These are phyloP conservation scores for Fulica atra DNA, from an alignment of 2,113 vertebrate genomes.

Conservation along the genomic window DNA sequence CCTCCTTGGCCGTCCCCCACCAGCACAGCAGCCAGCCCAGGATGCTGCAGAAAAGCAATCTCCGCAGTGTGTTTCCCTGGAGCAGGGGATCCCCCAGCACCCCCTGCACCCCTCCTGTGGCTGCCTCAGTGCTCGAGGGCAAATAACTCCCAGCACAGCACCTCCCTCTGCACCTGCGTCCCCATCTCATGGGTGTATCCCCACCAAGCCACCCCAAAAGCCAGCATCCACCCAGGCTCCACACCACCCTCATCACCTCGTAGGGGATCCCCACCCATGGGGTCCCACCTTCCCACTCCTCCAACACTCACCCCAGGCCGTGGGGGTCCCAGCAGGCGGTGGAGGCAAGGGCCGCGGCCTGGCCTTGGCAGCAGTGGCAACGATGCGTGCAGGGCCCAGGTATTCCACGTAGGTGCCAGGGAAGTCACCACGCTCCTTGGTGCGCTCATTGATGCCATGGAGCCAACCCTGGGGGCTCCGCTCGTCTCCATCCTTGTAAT, in stretches of 20 bases:
- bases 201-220: not conserved
- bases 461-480: conserved; percentile 80
- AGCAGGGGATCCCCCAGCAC: accelerated
- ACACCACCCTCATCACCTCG: not conserved
- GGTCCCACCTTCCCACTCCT: not conserved
- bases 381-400: conserved; percentile 65
- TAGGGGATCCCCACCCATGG: not conserved
- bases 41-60: not conserved
- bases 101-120: not conserved
- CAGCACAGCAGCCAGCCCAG: not conserved
- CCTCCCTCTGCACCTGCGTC: not conserved
- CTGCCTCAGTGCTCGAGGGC: accelerated
- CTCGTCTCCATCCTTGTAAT: conserved; percentile 80
- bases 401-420: conserved; percentile 86
- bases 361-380: conserved; percentile 54
- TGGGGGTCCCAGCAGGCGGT: conserved; percentile 17
- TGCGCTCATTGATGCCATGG: conserved; percentile 81
- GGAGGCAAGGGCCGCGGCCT: conserved; percentile 75
- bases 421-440: conserved; percentile 83
- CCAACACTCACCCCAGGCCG: conserved; percentile 73
- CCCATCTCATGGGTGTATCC: not conserved
- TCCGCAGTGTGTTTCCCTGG: not conserved
- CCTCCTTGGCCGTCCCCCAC: not conserved
- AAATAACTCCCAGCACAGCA: not conserved
- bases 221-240: not conserved